Base-by-base conservation (phyloP, 2,113 vertebrate genomes). In the Megaceryle torquata region DNA sequence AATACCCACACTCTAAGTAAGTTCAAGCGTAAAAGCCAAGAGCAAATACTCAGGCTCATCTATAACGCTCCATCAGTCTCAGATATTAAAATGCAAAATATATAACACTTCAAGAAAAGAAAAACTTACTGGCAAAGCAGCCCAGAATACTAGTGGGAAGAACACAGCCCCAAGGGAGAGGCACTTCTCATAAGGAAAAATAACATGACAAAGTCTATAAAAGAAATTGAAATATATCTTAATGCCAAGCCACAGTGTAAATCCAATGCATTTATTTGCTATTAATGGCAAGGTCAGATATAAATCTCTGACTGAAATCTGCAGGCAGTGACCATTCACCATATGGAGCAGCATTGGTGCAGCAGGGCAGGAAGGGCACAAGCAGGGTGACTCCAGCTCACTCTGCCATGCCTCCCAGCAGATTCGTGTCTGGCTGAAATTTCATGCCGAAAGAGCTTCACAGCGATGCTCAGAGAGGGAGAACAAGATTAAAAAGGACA, bases 401-500 rank as follows among this genome's bases (percentile, higher is more conserved):
- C 46, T 13, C 43, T 1, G 0, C 91, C 25, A 1, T 39, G 71
- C 35, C 50, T 69, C 37, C 15, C 1, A 4, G 57, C 60, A 78
- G 37, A 84, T 21, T 8, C 2, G 0, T 0, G 2, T 19, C 77
- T 4, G 1, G 46, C 21, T 68, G 57, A 60, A 79, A 85, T 56
- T 79, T 85, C 88, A 51, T 13, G 59, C 76, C 91, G 77, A 61
- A 84, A 89, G 37, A 84, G 48, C 64, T 82, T 67, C 65, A n/a
- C 25, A 74, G 64, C 1, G 0, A 64, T 18, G 37, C 26, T 39
- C 79, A 57, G 50, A 77, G 67, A 88, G 46, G 28, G 35, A 88
- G 65, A 80, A 82, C 13, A 51, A 25, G 53, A 59, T 21, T 8
- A 4, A 63, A 67, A 88, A 77, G 24, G 53, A 71, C 24, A 13